Evolutionary conservation across 2,797 vertebrate species (phyloP).

Genomic region (Lacerta viridis): DNA sequence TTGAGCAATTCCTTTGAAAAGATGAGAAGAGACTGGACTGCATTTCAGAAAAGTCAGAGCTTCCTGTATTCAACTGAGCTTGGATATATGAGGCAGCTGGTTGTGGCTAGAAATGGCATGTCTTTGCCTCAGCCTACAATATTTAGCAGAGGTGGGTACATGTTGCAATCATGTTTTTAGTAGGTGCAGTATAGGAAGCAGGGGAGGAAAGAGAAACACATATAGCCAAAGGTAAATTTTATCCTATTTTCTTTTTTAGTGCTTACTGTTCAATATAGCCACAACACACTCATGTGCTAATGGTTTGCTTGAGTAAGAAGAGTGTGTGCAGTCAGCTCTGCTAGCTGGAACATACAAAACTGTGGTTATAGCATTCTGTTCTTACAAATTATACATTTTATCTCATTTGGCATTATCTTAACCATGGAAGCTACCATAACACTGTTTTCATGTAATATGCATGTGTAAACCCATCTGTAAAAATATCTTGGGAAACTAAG

Average conservation of each 20-base stretch:
- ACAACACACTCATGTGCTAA: neutral
- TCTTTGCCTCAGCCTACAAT: neutral
- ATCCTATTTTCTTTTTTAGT: neutral
- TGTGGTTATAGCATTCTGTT: neutral
- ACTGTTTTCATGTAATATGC: neutral
- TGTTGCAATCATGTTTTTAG: neutral
- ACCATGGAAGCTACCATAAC: neutral
- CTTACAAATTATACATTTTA: neutral
- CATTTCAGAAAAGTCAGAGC: neutral
- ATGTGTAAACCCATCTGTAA: neutral
- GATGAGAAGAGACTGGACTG: neutral
- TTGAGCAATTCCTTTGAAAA: neutral
- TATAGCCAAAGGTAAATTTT: neutral
- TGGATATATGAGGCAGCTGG: conserved; percentile 29
- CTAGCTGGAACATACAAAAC: neutral
- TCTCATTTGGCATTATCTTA: neutral
- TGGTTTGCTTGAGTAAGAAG: neutral
- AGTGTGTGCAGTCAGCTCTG: neutral
- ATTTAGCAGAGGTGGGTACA: neutral
- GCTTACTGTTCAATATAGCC: neutral
- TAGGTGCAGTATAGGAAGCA: neutral
- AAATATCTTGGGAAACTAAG: neutral
- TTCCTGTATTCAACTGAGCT: neutral
- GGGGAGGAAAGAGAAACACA: neutral
- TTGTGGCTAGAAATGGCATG: conserved; percentile 5